A percentile compares a stretch with the other conserved stretches of the same genome.
phyloP scores from a whole-genome alignment of 2,113 vertebrate genomes.

The Micronycteris hirsuta region DNA sequence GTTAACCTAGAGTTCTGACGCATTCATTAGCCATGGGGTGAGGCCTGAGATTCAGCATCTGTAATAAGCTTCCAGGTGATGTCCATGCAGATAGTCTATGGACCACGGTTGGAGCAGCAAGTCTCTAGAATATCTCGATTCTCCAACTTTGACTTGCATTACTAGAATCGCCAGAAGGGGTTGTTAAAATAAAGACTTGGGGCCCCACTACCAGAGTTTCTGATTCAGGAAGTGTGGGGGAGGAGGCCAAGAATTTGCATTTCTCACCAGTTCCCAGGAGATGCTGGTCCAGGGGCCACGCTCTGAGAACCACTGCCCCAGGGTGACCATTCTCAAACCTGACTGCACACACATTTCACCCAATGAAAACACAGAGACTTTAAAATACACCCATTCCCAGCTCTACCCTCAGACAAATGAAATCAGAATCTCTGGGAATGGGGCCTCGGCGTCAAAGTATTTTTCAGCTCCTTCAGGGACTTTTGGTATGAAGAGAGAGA shows the following conservation, averaged over 20 bases:
- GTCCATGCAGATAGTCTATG: accelerated
- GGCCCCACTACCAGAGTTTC: background rate
- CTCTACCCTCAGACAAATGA: background rate
- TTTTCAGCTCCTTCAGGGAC: background rate
- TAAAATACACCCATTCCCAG: background rate
- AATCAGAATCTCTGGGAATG: background rate
- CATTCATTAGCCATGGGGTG: too few relatives aligned
- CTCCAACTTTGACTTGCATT: background rate
- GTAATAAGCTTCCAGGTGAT: background rate
- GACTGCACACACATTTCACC: background rate
- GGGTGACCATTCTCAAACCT: background rate
- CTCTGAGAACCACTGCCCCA: background rate
- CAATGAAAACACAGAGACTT: background rate
- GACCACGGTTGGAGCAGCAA: background rate
- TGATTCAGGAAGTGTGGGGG: background rate
- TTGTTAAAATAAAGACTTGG: background rate
- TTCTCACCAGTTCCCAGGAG: background rate
- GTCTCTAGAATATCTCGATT: background rate
- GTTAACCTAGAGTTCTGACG: background rate
- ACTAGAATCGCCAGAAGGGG: background rate
- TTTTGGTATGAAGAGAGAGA: background rate
- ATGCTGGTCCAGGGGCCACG: background rate
- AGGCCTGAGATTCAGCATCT: background rate
- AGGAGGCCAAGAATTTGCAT: background rate
- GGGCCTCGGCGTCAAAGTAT: background rate